Conservation (phyloP, 2,797 vertebrate genomes). For the Mergus octosetaceus region DNA sequence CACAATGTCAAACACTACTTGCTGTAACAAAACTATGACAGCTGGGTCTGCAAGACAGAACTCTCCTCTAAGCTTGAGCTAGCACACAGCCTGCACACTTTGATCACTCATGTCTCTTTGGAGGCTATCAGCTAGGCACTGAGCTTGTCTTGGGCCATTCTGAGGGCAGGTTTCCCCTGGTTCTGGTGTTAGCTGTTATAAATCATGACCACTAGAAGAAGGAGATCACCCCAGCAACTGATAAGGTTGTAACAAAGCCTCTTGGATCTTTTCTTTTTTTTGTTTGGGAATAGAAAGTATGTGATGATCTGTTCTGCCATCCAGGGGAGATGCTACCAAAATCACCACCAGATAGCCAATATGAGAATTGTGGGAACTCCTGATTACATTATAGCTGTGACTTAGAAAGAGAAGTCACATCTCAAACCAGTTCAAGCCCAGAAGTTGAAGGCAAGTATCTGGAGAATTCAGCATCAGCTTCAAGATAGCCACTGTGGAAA, state of each 20-base stretch:
- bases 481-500: background rate
- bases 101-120: rapidly evolving
- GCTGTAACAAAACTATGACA: background rate
- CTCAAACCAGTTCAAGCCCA: background rate
- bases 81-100: rapidly evolving
- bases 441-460: background rate
- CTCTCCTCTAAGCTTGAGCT: background rate
- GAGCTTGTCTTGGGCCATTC: background rate
- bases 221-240: background rate
- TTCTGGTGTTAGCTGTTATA: background rate
- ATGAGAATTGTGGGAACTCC: background rate
- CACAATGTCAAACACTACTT: rapidly evolving
- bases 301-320: background rate
- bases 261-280: background rate
- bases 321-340: background rate
- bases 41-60: background rate
- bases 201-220: rapidly evolving
- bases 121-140: background rate
- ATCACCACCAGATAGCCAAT: background rate
- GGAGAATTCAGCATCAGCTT: background rate
- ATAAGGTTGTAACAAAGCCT: background rate
- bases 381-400: no score
- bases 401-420: background rate
- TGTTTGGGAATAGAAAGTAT: background rate
- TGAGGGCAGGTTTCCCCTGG: background rate